Evolutionary conservation across 1,140 invertebrate genomes (phyloP), one percentile per base, ranked within the genome.

Genomic region (Anastrepha obliqua): DNA sequence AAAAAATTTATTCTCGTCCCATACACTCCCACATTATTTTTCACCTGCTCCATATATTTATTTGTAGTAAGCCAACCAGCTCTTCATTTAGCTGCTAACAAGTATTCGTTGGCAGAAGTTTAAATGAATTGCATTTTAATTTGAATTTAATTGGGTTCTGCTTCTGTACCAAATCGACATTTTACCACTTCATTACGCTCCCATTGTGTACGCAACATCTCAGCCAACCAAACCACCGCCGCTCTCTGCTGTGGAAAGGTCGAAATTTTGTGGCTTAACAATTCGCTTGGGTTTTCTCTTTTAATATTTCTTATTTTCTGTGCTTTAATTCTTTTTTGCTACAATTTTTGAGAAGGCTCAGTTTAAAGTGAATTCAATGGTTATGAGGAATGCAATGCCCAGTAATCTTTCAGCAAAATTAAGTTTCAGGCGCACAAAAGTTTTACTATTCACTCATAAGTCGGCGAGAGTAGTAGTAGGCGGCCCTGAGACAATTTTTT

Each of bases 131-230:
- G 47, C 8, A 55, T 81, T 81, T 55, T 58, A 81, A 81, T 81
- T 81, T 81, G 74, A 81, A 81, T 81, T 81, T 81, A 81, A 81
- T 81, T 81, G 74, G 47, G 74, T 81, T 81, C 55, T 8, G 55
- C 55, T 81, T 81, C 39, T 42, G 39, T 44, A 29, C 47, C 44
- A 20, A 81, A 55, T 55, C 74, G 74, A 81, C 47, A 55, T 81
- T 81, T 81, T 55, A 2, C 74, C 74, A 81, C 74, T 81, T 58
- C 74, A 81, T 81, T 58, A 81, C 55, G n/a, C 44, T 81, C 11
- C 8, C 20, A n/a, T 55, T 81, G 74, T 51, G 3, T 20, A 47
- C 13, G 13, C 42, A n/a, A 42, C 13, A 74, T 29, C 39, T 74
- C 42, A 17, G 42, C 39, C 67, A 47, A 17, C 51, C 17, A 29